Conservation (phyloP, 2,797 vertebrate species). For the Gallirallus australis region DNA sequence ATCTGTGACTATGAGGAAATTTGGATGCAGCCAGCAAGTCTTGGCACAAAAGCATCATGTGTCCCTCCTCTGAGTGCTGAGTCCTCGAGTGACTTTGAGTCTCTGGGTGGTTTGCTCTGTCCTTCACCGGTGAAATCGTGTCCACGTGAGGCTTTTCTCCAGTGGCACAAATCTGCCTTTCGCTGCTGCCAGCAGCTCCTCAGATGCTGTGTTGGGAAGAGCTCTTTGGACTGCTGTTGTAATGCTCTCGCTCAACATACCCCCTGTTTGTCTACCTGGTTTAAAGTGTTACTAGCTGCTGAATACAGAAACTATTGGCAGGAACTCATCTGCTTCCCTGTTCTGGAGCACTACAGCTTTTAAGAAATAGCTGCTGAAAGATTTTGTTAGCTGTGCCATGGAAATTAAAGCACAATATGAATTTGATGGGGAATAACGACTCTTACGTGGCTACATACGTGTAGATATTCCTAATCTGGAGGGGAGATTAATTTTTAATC, state of each 20-base stretch:
- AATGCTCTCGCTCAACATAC: not conserved
- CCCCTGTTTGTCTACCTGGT: constrained; percentile 19
- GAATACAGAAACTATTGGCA: not conserved
- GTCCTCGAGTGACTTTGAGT: not conserved
- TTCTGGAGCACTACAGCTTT: not conserved
- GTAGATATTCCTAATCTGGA: not conserved
- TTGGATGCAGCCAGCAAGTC: not conserved
- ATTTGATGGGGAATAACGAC: not conserved
- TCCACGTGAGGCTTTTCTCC: constrained; percentile 54
- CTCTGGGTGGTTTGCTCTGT: not conserved
- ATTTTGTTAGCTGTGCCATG: not conserved
- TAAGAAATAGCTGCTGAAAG: not conserved
- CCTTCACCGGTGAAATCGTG: not conserved
- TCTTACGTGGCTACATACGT: not conserved
- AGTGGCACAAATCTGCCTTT: not conserved
- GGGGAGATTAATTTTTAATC: not conserved
- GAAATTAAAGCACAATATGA: not conserved
- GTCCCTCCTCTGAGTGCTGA: not conserved
- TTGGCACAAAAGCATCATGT: not conserved
- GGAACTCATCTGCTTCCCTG: not conserved
- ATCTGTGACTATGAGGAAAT: not conserved
- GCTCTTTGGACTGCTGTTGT: constrained; percentile 49
- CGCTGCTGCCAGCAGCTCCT: not conserved
- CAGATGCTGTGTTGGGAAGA: not conserved
- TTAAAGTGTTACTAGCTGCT: constrained; percentile 57